Evolutionary conservation across 30 jellyfish, hydroid and myxozoan species (phyloP), one percentile per base, ranked within the genome.

Genomic region (Pelagia noctiluca): DNA sequence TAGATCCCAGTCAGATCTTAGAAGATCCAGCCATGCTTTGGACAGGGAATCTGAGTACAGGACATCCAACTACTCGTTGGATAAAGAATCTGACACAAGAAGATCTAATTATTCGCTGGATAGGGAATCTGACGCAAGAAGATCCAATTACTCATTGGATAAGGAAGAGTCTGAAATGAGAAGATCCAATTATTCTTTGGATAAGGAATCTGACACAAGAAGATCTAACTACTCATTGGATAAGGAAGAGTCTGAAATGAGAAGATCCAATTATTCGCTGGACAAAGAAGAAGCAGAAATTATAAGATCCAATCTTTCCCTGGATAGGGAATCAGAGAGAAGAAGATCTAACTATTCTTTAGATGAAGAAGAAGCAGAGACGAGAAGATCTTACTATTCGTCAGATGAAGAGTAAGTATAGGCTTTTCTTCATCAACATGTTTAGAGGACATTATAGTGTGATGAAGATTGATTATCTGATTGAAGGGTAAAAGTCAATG

Each of bases 1-100:
- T 2, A 21, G 80, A 1, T 82, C 92, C 30, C 76, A 67, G 29
- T 47, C 92, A 23, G 92, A 82, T 71, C 74, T 82, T 4, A 54
- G 92, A 16, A 80, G 92, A 13, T 82, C 92, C 2, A 42, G 61
- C 35, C 54, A 68, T 35, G 33, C 92, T 10, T 63, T 82, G 8
- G 38, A 64, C 22, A 50, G 46, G 4, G 73, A 13, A 70, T 80
- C 86, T 82, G 26, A 81, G 67, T 53, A 11, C 23, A 61, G 81
- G 21, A 12, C 29, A 71, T 36, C 24, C 0, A 12, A 0, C 32
- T 71, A 22, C 8, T 16, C 57, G 57, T 8, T 42, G 16, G 12
- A 5, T 42, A 5, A 42, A 42, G 8, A 42, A 16, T 8, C 57
- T 5, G 57, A 16, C 57, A 5, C 16, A 42, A 42, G 57, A 16